Percentiles rank a stretch among this genome's conserved stretches.
phyloP scores from a whole-genome alignment of 35 echinoderm and acorn worm genomes.

The Anneissia japonica region DNA sequence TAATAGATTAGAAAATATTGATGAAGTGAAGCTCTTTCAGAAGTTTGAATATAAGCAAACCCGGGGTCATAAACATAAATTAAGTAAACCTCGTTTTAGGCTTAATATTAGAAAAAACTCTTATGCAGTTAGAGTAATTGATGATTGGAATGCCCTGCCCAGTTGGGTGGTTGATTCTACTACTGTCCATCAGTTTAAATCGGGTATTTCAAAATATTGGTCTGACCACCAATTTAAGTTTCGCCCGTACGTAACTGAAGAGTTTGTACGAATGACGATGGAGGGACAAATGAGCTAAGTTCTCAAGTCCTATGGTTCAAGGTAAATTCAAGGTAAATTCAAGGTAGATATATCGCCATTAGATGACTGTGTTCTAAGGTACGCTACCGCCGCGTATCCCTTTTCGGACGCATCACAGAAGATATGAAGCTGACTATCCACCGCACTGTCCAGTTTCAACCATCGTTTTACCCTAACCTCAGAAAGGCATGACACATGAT shows the following conservation, averaged over 20 bases:
- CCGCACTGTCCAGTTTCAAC: neutral
- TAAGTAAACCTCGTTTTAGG: neutral
- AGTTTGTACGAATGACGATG: too few relatives aligned
- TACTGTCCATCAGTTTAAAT: neutral
- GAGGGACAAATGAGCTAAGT: too few relatives aligned
- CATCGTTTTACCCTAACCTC: conserved; percentile 26
- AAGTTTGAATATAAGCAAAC: neutral
- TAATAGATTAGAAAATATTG: neutral
- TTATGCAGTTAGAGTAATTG: neutral
- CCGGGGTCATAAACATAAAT: neutral
- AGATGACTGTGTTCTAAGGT: conserved; percentile 2
- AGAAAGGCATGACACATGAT: neutral
- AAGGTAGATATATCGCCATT: neutral
- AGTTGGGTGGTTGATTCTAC: neutral
- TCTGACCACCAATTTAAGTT: too few relatives aligned
- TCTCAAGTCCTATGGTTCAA: too few relatives aligned
- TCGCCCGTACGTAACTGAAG: too few relatives aligned
- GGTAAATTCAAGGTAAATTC: too few relatives aligned
- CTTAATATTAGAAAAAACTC: neutral
- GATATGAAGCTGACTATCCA: conserved; percentile 17
- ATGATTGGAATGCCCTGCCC: neutral
- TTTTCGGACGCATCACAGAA: conserved; percentile 49
- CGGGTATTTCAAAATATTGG: neutral
- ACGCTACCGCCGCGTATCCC: conserved; percentile 30
- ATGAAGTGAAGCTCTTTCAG: too few relatives aligned